These are phyloP conservation scores for Notarius lentiginosus DNA, from an alignment of 2,113 vertebrate species.

Conservation along the genomic window DNA sequence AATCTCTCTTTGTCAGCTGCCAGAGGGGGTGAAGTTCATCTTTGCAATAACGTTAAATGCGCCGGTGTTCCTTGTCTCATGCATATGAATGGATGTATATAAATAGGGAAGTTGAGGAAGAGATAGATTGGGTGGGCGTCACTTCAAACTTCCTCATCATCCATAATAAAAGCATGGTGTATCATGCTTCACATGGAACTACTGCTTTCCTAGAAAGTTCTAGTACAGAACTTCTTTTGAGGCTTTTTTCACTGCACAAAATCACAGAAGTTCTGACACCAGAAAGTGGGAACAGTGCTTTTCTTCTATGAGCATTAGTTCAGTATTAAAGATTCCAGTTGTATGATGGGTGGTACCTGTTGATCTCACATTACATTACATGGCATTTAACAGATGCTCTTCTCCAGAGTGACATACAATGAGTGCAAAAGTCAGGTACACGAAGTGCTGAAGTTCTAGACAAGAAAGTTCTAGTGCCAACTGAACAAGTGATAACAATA, in stretches of 20 bases:
- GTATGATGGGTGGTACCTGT: background rate
- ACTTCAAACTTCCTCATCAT: slow-evolving; percentile 69
- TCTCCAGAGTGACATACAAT: too few relatives aligned
- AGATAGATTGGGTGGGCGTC: slow-evolving; percentile 70
- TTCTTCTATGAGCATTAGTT: background rate
- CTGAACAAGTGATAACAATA: too few relatives aligned
- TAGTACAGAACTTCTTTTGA: slow-evolving; percentile 3
- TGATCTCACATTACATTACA: background rate
- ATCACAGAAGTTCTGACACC: background rate
- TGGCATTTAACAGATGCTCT: too few relatives aligned
- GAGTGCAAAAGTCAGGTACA: too few relatives aligned
- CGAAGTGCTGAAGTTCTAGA: too few relatives aligned
- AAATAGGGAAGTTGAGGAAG: slow-evolving; percentile 74
- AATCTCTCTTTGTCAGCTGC: slow-evolving; percentile 75
- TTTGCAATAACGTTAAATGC: slow-evolving; percentile 76
- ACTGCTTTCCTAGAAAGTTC: slow-evolving; percentile 29
- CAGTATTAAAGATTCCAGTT: background rate
- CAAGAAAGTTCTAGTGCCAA: too few relatives aligned
- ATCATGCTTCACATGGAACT: slow-evolving; percentile 52
- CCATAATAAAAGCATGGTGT: slow-evolving; percentile 64
- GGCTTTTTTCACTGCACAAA: background rate
- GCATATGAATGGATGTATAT: slow-evolving; percentile 76
- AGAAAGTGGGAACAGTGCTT: background rate
- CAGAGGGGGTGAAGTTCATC: slow-evolving; percentile 66
- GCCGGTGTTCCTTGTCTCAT: slow-evolving; percentile 71